Evolutionary conservation across 2,797 vertebrate species (phyloP), one percentile per base, ranked within the genome.

Genomic region (Lycodopsis pacificus): DNA sequence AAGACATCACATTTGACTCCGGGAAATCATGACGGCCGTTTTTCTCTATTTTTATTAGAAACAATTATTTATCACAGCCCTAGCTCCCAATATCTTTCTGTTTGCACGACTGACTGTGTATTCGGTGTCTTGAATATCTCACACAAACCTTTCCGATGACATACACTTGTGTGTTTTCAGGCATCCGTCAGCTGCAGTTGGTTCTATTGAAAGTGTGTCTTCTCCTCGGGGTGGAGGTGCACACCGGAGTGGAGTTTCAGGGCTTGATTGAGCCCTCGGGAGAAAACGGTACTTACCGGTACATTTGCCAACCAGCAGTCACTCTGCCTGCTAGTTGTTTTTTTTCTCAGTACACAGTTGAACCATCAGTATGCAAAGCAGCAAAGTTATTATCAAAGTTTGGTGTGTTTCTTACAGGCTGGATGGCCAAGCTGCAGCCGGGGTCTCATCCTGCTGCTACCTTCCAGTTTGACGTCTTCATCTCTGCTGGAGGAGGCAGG

Each of bases 111-210:
- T 73, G 42, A 19, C 46, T 68, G 13, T 51, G 22, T 10, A 42
- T 32, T 15, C 22, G 5, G 11, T 25, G 1, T 48, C 13, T 27
- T 54, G 8, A 7, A 67, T 48, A 1, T 71, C 42, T 72, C 9
- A 13, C 0, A 15, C 0, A 25, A 30, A 71, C 36, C 14, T 58
- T 62, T 67, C 9, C 1, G 40, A 1, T 59, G 57, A 61, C 46
- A 71, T 48, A 46, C 51, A 0, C 7, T 15, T 65, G 20, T 80
- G 36, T 89, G 15, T 79, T 73, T 88, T 2, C 81, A 99, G 98
- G 97, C 88, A 99, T 99, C 86, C 96, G 98, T 62, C 97, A 99
- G 92, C 94, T 99, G 66, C 98, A 99, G 92, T 78, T 99, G 82
- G 94, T 99, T 76, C 92, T 99, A 22, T 78, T 99, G 88, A 98